These are phyloP conservation scores for Ceraclea dissimilis DNA, from an alignment of 2,888 invertebrate species.

Conservation along the genomic window DNA sequence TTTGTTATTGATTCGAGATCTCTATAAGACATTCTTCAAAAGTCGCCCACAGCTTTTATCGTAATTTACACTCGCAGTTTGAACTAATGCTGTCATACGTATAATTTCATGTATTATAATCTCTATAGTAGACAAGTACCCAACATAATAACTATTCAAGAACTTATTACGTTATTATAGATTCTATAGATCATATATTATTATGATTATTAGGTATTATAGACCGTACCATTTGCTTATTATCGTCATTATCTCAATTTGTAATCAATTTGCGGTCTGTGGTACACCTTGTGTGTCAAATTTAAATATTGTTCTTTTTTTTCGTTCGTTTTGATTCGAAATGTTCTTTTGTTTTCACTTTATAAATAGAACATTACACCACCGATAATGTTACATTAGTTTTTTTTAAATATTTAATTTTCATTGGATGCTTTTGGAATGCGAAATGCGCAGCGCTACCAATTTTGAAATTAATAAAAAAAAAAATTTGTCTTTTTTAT, in stretches of 20 bases:
- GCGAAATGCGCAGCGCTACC: too few relatives aligned
- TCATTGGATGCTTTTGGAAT: too few relatives aligned
- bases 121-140: neutral
- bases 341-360: neutral
- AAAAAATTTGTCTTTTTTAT: too few relatives aligned
- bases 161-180: neutral
- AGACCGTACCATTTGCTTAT: neutral
- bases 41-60: neutral
- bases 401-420: too few relatives aligned
- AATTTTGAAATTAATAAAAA: too few relatives aligned
- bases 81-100: neutral
- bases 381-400: neutral
- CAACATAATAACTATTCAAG: neutral
- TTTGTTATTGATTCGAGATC: neutral
- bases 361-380: neutral
- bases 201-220: neutral
- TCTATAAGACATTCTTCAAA: neutral
- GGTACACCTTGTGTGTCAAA: constrained; percentile 1
- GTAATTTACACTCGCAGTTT: neutral
- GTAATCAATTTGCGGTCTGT: neutral
- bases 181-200: neutral
- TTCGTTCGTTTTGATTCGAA: neutral
- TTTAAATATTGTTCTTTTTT: neutral
- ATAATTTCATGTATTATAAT: neutral
- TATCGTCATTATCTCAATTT: constrained; percentile 1